These are phyloP conservation scores for Antheraea yamamai DNA, from an alignment of 2,888 invertebrate species.

Conservation along the genomic window DNA sequence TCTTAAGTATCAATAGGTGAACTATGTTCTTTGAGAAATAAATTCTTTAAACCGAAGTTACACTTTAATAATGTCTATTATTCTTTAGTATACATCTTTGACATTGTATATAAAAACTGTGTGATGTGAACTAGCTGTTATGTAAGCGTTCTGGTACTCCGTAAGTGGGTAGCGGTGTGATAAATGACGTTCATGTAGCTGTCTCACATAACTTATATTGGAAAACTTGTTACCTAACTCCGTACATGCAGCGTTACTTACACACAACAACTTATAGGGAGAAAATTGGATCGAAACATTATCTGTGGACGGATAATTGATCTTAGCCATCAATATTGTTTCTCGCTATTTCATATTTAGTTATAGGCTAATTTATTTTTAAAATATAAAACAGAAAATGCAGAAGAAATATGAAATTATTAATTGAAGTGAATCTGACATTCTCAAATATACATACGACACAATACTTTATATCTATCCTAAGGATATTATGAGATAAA, in stretches of 20 bases:
- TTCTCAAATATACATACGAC: too few species aligned
- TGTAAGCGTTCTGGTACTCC: neutral
- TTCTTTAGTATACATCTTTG: neutral
- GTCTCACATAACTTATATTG: slow-evolving; percentile 26
- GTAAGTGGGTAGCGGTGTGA: slow-evolving; percentile 21
- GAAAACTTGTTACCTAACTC: slow-evolving; percentile 25
- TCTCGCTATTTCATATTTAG: neutral
- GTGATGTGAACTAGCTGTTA: neutral
- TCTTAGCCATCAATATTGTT: slow-evolving; percentile 1
- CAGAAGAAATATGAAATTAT: neutral
- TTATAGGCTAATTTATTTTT: neutral
- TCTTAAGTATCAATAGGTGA: too few species aligned
- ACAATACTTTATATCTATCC: too few species aligned
- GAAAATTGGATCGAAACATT: neutral
- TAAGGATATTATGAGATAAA: too few species aligned
- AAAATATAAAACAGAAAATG: slow-evolving; percentile 18
- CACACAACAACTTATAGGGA: neutral
- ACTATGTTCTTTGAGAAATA: too few species aligned
- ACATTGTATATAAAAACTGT: neutral
- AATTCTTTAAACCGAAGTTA: too few species aligned
- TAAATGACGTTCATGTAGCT: slow-evolving; percentile 22
- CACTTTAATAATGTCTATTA: neutral
- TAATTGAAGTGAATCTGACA: neutral
- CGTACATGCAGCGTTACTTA: slow-evolving; percentile 16
- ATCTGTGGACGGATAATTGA: neutral